Percentiles rank a stretch among this genome's conserved stretches.
These are phyloP conservation scores for Percopsis transmontana DNA, from an alignment of 2,113 vertebrate species.

Conservation along the genomic window DNA sequence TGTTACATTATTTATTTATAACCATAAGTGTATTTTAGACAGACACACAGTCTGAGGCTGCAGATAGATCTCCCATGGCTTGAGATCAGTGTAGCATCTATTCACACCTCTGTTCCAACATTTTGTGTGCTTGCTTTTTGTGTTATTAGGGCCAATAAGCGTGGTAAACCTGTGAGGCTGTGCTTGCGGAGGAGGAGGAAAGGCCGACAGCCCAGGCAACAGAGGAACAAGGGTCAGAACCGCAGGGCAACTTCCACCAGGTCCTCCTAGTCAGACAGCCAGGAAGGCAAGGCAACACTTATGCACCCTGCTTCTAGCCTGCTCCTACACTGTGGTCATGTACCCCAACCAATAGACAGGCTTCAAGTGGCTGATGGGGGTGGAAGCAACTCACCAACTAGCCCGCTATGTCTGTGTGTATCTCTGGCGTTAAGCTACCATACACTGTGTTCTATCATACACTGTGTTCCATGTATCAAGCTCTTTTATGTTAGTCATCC, in stretches of 20 bases:
- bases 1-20: neutral
- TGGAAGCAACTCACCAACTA: neutral
- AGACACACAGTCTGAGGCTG: no score
- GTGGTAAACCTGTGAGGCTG: slow-evolving; percentile 43
- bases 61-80: no score
- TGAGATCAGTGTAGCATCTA: neutral
- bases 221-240: slow-evolving; percentile 30
- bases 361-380: neutral
- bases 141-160: slow-evolving; percentile 39
- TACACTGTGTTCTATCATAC: neutral
- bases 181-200: slow-evolving; percentile 58
- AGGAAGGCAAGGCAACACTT: slow-evolving; percentile 18
- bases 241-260: slow-evolving; percentile 20
- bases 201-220: slow-evolving; percentile 8
- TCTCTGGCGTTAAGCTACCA: slow-evolving; percentile 11
- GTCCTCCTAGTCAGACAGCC: slow-evolving; percentile 17
- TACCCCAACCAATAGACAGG: neutral
- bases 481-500: neutral
- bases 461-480: slow-evolving; percentile 14
- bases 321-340: neutral
- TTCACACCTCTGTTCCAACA: neutral
- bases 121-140: slow-evolving; percentile 3
- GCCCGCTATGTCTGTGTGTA: neutral
- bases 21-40: no score
- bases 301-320: neutral